Conservation (phyloP, 2,888 invertebrate genomes). For the Mantis religiosa region DNA sequence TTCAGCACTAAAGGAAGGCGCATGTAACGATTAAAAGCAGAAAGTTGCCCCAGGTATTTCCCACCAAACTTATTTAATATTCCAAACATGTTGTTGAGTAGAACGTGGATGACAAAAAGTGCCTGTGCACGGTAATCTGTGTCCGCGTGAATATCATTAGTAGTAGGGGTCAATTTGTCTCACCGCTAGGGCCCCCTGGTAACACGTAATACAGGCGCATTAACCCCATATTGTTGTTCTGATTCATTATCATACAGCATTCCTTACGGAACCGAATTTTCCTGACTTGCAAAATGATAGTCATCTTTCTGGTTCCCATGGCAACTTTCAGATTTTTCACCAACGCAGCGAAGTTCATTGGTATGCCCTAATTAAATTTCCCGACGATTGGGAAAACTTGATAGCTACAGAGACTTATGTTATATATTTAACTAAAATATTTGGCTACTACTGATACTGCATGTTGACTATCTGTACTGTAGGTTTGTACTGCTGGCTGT, state of each 20-base stretch:
- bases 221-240: neutral
- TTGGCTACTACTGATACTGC: too few species aligned
- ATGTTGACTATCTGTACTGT: too few species aligned
- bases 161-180: neutral
- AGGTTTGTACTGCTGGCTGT: too few species aligned
- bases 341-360: too few species aligned
- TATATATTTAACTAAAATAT: too few species aligned
- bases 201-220: neutral
- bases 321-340: neutral
- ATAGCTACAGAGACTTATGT: too few species aligned
- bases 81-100: neutral
- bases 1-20: neutral
- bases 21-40: neutral
- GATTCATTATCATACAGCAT: neutral
- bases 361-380: too few species aligned
- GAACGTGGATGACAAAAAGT: neutral
- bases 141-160: neutral
- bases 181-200: too few species aligned
- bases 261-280: neutral
- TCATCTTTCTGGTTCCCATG: neutral
- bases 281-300: too few species aligned
- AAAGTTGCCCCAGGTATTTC: neutral
- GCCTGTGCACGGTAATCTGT: neutral
- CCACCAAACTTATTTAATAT: neutral
- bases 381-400: too few species aligned